Percentiles rank a stretch among this genome's conserved stretches.
Evolutionary conservation across 2,113 vertebrate species (phyloP).

Genomic region (Collichthys lucidus): DNA sequence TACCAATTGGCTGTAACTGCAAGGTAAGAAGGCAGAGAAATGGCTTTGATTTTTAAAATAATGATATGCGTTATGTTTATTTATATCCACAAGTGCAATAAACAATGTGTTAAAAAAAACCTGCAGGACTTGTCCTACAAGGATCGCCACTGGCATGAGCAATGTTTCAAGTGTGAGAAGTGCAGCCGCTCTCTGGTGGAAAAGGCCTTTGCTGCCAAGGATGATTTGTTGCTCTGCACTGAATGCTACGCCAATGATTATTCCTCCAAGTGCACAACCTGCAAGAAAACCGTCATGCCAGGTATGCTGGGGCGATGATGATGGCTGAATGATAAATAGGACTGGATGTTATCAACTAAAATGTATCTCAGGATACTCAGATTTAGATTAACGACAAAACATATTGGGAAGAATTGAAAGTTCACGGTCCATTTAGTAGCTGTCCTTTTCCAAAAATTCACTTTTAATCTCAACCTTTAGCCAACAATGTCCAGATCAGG

Average conservation of each 20-base stretch:
- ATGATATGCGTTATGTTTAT: neutral
- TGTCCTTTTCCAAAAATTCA: neutral
- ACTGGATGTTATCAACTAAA: neutral
- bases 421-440: neutral
- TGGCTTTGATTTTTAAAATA: neutral
- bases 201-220: conserved; percentile 95
- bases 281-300: conserved; percentile 98
- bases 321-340: neutral
- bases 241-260: conserved; percentile 95
- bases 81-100: neutral
- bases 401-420: neutral
- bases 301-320: conserved; percentile 77
- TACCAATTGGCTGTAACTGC: conserved; percentile 88
- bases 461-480: neutral
- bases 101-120: conserved; percentile 35
- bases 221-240: conserved; percentile 93
- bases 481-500: neutral
- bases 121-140: conserved; percentile 96
- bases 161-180: conserved; percentile 94
- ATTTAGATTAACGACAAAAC: neutral
- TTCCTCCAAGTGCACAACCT: conserved; percentile 94
- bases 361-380: neutral
- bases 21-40: conserved; percentile 86
- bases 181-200: conserved; percentile 93
- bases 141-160: conserved; percentile 97